Percentiles rank a stretch among this genome's conserved stretches.
Conservation (phyloP, 2,797 vertebrate species). For the Anabacerthia variegaticeps region DNA sequence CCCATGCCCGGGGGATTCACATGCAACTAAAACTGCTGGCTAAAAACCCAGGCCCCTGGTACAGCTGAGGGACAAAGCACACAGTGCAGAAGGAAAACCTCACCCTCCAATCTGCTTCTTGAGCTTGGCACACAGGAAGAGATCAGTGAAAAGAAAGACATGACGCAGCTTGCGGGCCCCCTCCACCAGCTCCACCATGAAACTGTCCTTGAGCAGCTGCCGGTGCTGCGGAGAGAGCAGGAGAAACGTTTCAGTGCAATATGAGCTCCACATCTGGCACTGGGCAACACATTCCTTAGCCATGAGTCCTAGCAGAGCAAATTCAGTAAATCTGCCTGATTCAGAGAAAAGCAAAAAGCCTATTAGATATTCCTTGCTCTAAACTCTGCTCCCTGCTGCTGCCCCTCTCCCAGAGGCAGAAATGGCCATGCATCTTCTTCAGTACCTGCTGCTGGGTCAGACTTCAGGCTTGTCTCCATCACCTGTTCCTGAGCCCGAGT, state of each 20-base stretch:
- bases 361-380: background rate
- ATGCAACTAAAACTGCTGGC: background rate
- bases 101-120: conserved; percentile 95
- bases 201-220: conserved; percentile 93
- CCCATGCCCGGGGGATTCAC: background rate
- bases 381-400: background rate
- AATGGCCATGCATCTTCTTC: background rate
- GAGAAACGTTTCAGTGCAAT: background rate
- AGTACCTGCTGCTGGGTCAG: background rate
- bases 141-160: conserved; percentile 93
- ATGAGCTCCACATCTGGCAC: background rate
- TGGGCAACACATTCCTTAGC: background rate
- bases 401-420: background rate
- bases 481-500: background rate
- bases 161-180: conserved; percentile 93
- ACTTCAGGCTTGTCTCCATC: background rate
- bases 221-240: conserved; percentile 79
- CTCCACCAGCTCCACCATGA: conserved; percentile 96
- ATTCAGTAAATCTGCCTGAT: background rate
- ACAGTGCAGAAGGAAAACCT: conserved; percentile 48
- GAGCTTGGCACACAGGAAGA: conserved; percentile 93
- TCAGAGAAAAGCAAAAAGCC: background rate
- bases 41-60: background rate
- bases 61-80: background rate
- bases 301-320: background rate